A percentile compares a stretch with the other conserved stretches of the same genome.
Conservation (phyloP, 2,113 vertebrate genomes). For the Prionailurus bengalensis region DNA sequence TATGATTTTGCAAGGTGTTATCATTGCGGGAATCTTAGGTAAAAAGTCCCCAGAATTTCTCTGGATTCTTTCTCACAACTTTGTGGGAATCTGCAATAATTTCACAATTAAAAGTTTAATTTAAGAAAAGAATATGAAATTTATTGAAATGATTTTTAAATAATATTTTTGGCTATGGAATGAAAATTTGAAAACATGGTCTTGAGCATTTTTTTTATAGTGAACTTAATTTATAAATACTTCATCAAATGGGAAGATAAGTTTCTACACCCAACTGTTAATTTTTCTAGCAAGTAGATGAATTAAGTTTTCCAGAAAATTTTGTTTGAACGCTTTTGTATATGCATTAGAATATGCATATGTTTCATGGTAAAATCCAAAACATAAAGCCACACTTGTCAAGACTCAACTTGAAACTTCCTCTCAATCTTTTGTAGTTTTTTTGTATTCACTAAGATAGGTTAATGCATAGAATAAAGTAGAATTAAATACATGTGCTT, state of each 20-base stretch:
- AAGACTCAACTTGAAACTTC: neutral
- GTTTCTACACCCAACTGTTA: neutral
- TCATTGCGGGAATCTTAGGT: neutral
- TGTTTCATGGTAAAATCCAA: neutral
- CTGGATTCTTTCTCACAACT: neutral
- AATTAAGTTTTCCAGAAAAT: conserved; percentile 23
- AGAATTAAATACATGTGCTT: neutral
- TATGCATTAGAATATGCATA: neutral
- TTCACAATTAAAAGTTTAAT: neutral
- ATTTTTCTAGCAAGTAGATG: conserved; percentile 4
- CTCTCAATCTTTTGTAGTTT: neutral
- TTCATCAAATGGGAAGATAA: neutral
- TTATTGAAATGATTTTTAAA: neutral
- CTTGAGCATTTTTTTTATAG: neutral
- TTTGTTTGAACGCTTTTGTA: neutral
- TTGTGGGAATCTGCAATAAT: neutral
- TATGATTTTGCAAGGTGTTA: neutral
- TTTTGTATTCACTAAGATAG: neutral
- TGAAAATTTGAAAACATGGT: neutral
- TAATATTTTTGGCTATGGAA: neutral
- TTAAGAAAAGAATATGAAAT: conserved; percentile 10
- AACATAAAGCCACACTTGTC: neutral
- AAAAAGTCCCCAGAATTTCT: neutral
- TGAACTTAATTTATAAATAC: conserved; percentile 11
- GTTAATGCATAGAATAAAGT: neutral